Percentiles rank a stretch among this genome's conserved stretches.
These are phyloP conservation scores for Myotis davidii DNA, from an alignment of 2,113 vertebrate species.

Conservation along the genomic window DNA sequence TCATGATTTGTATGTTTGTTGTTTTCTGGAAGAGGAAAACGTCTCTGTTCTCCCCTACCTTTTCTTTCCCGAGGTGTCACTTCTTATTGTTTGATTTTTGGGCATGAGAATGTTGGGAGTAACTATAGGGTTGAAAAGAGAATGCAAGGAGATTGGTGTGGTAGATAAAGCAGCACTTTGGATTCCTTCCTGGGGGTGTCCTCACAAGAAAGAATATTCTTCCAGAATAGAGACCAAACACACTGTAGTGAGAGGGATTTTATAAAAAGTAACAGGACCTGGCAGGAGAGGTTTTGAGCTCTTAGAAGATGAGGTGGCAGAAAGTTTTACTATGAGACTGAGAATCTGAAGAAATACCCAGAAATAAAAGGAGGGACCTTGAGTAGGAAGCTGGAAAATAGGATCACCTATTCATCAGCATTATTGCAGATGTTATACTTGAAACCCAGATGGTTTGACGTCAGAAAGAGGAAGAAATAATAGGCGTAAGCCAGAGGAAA, in stretches of 20 bases:
- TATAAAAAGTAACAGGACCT: background rate
- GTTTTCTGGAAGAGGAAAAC: slow-evolving; percentile 21
- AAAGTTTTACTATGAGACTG: background rate
- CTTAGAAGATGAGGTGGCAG: background rate
- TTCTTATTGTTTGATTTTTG: background rate
- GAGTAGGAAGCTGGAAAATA: background rate
- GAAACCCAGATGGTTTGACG: background rate
- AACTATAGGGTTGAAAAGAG: background rate
- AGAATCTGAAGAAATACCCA: background rate
- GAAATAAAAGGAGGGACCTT: slow-evolving; percentile 18
- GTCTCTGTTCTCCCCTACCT: background rate
- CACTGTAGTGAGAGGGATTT: background rate
- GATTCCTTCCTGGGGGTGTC: background rate
- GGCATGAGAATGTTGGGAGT: background rate
- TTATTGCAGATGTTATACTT: background rate
- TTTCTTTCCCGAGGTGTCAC: background rate
- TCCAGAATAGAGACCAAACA: background rate
- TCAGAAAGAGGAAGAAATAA: background rate
- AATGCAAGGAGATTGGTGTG: background rate
- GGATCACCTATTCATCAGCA: background rate
- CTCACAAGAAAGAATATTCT: background rate
- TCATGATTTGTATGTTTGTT: background rate
- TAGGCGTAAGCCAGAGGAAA: background rate
- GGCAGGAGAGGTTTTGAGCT: background rate
- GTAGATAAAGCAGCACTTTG: background rate